phyloP scores from a whole-genome alignment of 37 sponge, comb jelly and placozoan genomes.

The Crambe crambe region DNA sequence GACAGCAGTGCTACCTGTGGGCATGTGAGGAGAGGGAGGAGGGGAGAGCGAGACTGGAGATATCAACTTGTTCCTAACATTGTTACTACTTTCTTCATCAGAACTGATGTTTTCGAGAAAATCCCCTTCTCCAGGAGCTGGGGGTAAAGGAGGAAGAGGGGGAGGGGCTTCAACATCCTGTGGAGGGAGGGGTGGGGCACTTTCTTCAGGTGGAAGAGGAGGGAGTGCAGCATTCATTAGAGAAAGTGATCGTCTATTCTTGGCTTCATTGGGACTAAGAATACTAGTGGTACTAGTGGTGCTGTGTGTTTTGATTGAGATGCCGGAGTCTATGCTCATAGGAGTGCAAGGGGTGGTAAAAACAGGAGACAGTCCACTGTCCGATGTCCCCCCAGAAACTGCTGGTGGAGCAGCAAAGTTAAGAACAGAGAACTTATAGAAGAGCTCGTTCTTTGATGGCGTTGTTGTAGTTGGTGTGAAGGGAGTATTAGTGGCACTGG shows the following conservation, averaged over 20 bases:
- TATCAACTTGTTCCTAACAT: not conserved
- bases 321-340: conserved; percentile 61
- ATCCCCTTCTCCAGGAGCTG: conserved; percentile 6
- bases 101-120: conserved; percentile 57
- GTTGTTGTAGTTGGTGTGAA: conserved; percentile 11
- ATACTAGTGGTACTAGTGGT: not conserved
- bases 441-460: not conserved
- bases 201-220: conserved; percentile 43
- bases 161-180: conserved; percentile 24
- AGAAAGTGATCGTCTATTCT: not conserved
- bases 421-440: conserved; percentile 14
- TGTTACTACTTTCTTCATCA: conserved; percentile 36
- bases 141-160: conserved; percentile 32
- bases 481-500: not conserved
- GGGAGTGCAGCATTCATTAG: not conserved
- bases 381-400: not conserved
- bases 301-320: conserved; percentile 8
- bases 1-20: not conserved
- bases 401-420: not conserved
- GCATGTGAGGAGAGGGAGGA: conserved; percentile 7
- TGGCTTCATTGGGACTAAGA: not conserved
- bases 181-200: conserved; percentile 49
- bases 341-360: conserved; percentile 30
- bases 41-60: conserved; percentile 60
- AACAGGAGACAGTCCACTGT: conserved; percentile 5